Percentiles rank a stretch among this genome's conserved stretches.
Conservation (phyloP, 1,140 invertebrate genomes). For the Drosophila gunungcola region DNA sequence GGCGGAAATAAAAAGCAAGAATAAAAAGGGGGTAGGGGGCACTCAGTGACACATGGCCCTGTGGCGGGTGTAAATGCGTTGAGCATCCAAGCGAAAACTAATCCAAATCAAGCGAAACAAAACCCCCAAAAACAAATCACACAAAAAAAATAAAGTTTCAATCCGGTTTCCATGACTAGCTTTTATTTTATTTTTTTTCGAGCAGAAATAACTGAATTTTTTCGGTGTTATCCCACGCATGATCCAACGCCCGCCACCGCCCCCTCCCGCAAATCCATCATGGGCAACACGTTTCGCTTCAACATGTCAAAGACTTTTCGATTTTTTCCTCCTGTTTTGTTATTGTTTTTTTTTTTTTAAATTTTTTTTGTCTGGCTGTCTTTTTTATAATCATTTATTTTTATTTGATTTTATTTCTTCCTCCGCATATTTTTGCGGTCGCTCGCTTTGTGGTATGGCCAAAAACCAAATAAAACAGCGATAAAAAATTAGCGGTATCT, state of each 20-base stretch:
- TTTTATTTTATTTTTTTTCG: slow-evolving; percentile 23
- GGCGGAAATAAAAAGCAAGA: slow-evolving; percentile 22
- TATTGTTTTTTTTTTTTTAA: not conserved
- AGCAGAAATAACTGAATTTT: slow-evolving; percentile 46
- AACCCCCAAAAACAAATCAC: slow-evolving; percentile 22
- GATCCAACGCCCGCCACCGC: slow-evolving; percentile 17
- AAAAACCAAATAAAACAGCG: slow-evolving; percentile 41
- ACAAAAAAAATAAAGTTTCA: slow-evolving; percentile 45
- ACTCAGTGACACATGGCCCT: slow-evolving; percentile 40
- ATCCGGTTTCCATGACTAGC: slow-evolving; percentile 43
- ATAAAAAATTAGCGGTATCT: slow-evolving; percentile 50
- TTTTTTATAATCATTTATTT: slow-evolving; percentile 47
- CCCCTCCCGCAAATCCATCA: slow-evolving; percentile 19
- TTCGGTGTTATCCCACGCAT: slow-evolving; percentile 50
- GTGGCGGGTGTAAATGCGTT: slow-evolving; percentile 49
- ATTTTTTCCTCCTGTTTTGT: not conserved
- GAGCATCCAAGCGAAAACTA: slow-evolving; percentile 54
- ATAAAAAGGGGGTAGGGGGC: not conserved
- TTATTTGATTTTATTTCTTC: slow-evolving; percentile 45
- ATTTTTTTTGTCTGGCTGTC: slow-evolving; percentile 1
- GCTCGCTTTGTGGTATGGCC: slow-evolving; percentile 19
- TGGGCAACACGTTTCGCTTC: slow-evolving; percentile 49
- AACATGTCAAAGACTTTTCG: slow-evolving; percentile 46
- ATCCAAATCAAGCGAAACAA: slow-evolving; percentile 53
- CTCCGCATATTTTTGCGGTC: slow-evolving; percentile 45